A percentile compares a stretch with the other conserved stretches of the same genome.
Conservation (phyloP, 2,113 vertebrate species). For the Nematolebias whitei region DNA sequence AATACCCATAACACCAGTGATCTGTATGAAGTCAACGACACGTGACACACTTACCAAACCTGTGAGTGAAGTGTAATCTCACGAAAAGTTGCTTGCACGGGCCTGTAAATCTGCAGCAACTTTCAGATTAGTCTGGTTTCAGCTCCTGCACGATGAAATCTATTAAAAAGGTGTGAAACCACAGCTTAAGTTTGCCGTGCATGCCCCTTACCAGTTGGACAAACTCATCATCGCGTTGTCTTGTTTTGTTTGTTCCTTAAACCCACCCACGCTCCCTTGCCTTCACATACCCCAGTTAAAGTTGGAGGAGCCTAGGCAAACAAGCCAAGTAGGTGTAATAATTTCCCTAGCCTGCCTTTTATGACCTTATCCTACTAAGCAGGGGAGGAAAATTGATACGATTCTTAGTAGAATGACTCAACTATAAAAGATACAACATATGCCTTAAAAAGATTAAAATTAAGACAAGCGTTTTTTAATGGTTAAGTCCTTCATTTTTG, state of each 20-base stretch:
- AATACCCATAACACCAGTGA: slow-evolving; percentile 53
- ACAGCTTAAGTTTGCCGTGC: slow-evolving; percentile 47
- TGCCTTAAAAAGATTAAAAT: slow-evolving; percentile 14
- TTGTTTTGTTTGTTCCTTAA: slow-evolving; percentile 23
- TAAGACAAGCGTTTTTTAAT: slow-evolving; percentile 14
- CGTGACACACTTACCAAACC: slow-evolving; percentile 41
- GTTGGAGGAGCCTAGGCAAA: slow-evolving; percentile 50
- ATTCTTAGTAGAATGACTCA: slow-evolving; percentile 65
- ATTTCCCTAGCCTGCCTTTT: slow-evolving; percentile 3
- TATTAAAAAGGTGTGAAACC: slow-evolving; percentile 57
- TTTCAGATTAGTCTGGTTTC: slow-evolving; percentile 67
- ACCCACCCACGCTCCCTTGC: slow-evolving; percentile 15
- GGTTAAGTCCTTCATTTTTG: neutral
- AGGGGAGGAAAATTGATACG: slow-evolving; percentile 29
- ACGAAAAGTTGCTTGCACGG: slow-evolving; percentile 5
- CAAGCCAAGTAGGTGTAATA: slow-evolving; percentile 47
- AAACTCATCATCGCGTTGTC: slow-evolving; percentile 56
- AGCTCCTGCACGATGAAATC: slow-evolving; percentile 30
- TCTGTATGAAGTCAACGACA: slow-evolving; percentile 56
- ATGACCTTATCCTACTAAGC: slow-evolving; percentile 6
- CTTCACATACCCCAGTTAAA: slow-evolving; percentile 55
- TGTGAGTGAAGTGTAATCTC: slow-evolving; percentile 24
- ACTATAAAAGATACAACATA: slow-evolving; percentile 7
- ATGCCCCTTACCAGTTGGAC: slow-evolving; percentile 68
- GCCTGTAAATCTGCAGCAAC: slow-evolving; percentile 1